Conservation (phyloP, 2,888 invertebrate genomes). For the Aricia artaxerxes region DNA sequence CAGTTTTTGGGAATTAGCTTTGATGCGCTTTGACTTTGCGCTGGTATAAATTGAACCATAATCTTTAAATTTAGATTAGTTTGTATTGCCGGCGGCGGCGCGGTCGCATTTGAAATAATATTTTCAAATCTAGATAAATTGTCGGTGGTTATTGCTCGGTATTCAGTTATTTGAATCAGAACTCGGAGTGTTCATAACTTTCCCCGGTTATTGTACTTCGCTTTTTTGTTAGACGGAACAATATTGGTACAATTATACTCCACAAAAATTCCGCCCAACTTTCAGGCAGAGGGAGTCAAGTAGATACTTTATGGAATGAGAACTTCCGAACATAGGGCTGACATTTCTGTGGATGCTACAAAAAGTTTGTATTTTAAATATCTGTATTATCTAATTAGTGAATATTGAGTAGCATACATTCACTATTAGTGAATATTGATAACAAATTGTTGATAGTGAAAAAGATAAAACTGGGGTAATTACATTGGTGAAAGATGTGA, state of each 20-base stretch:
- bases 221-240: constrained; percentile 8
- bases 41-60: too few species aligned
- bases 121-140: constrained; percentile 21
- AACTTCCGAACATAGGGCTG: not conserved
- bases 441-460: not conserved
- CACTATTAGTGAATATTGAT: not conserved
- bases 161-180: constrained; percentile 19
- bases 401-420: not conserved
- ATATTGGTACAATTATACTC: constrained; percentile 19
- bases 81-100: not conserved
- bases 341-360: not conserved
- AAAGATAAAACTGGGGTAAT: not conserved
- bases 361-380: not conserved
- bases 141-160: constrained; percentile 13
- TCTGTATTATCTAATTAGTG: too few species aligned
- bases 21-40: too few species aligned
- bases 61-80: too few species aligned
- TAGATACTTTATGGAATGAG: constrained; percentile 1
- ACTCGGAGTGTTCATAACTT: constrained; percentile 9
- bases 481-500: not conserved
- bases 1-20: too few species aligned
- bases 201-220: constrained; percentile 7
- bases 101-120: not conserved
- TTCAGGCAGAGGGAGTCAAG: constrained; percentile 3
- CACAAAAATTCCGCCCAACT: constrained; percentile 16